Conservation (phyloP, 2,113 vertebrate genomes). For the Leiothrix lutea region DNA sequence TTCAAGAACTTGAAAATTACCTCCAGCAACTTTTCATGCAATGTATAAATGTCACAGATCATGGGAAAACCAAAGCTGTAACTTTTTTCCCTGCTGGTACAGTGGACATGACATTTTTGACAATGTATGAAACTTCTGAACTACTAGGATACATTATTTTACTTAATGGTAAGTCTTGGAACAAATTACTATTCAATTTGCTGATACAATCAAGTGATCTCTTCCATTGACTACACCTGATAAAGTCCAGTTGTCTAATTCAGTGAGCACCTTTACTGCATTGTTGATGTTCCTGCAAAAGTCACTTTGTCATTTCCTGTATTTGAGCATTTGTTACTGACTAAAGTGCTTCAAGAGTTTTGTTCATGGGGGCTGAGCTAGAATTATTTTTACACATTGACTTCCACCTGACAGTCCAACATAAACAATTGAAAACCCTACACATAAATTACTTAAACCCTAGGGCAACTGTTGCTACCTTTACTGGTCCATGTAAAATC, state of each 20-base stretch:
- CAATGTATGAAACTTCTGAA: background rate
- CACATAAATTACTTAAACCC: constrained; percentile 5
- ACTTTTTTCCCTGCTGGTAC: background rate
- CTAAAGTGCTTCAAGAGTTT: background rate
- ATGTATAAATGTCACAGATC: background rate
- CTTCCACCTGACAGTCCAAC: background rate
- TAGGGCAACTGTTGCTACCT: background rate
- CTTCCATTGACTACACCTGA: background rate
- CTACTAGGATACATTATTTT: background rate
- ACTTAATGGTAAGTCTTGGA: background rate
- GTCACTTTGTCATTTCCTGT: background rate
- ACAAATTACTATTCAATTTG: background rate
- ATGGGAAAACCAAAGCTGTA: background rate
- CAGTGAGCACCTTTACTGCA: background rate
- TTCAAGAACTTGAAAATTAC: background rate
- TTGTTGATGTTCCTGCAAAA: background rate
- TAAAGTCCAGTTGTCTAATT: background rate
- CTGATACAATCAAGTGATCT: background rate
- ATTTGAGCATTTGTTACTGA: background rate
- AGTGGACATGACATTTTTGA: background rate
- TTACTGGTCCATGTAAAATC: constrained; percentile 1
- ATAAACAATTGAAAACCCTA: background rate
- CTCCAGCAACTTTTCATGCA: background rate
- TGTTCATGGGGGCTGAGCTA: background rate
- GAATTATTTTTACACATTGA: background rate